Percentiles rank a stretch among this genome's conserved stretches.
Conservation (phyloP, 2,113 vertebrate species). For the Junco hyemalis region DNA sequence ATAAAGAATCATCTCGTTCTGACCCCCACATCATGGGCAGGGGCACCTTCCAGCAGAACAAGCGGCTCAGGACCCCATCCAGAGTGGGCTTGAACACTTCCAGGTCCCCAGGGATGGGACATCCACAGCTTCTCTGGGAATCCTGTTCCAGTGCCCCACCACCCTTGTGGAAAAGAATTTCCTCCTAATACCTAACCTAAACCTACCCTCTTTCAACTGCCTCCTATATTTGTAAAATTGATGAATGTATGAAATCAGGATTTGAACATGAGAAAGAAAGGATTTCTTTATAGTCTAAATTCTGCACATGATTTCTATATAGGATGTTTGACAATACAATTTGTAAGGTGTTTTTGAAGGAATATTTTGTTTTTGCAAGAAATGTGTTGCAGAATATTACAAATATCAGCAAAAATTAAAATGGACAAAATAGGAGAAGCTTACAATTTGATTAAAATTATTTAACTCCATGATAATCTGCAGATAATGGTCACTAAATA, state of each 20-base stretch:
- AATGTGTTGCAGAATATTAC: neutral
- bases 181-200: neutral
- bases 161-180: neutral
- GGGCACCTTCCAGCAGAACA: neutral
- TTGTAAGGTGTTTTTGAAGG: neutral
- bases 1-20: neutral
- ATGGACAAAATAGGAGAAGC: neutral
- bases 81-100: neutral
- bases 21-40: rapidly evolving
- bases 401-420: neutral
- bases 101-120: neutral
- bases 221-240: neutral
- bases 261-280: neutral
- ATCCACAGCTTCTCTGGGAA: neutral
- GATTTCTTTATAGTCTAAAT: neutral
- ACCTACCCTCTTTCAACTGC: neutral
- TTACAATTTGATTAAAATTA: neutral
- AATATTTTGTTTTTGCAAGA: neutral
- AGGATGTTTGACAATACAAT: neutral
- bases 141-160: neutral
- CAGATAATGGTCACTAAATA: neutral
- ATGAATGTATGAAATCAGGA: neutral
- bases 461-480: neutral
- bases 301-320: neutral
- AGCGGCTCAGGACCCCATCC: neutral